Evolutionary conservation across 2,888 invertebrate species (phyloP), one percentile per base, ranked within the genome.

Genomic region (Patella ulyssiponensis): DNA sequence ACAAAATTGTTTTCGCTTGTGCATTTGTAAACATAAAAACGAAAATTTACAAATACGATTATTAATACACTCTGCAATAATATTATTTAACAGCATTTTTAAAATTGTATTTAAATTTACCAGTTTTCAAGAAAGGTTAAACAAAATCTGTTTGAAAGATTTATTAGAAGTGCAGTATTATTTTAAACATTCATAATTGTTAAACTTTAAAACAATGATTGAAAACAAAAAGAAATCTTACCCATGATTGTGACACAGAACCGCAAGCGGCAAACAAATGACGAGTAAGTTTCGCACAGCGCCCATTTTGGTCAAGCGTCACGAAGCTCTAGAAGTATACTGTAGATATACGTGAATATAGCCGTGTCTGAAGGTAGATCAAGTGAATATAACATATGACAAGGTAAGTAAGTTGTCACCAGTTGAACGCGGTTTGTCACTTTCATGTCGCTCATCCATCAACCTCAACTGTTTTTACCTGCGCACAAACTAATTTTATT

Each of bases 381-480:
- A 44, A 44, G 44, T 44, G 44, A 44, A 44, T 9, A 44, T 44
- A 44, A 44, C 44, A 44, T 44, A 44, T 44, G 64, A 64, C 23
- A 64, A 23, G 64, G 20, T 23, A 64, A 23, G 20, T 64, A 64
- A 64, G 23, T 23, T 64, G 64, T 64, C 64, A 64, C 23, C 64
- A 64, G 64, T 20, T 23, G 23, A 23, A 64, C 64, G 64, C 64
- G 20, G 64, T 64, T 23, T 64, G 23, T 64, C 64, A 64, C 23
- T 64, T 64, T 64, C 23, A 20, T 64, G 64, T 64, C 64, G 23
- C 64, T 64, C 64, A 64, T 64, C 20, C 14, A 64, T 64, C 64
- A 64, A 44, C 23, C 23, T 64, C 64, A 64, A 64, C 64, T 64
- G 11, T 20, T 64, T 64, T 64, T 64, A 64, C 64, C 23, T 64